Conservation (phyloP, 2,113 vertebrate genomes). For the Chloropsis cyanopogon region DNA sequence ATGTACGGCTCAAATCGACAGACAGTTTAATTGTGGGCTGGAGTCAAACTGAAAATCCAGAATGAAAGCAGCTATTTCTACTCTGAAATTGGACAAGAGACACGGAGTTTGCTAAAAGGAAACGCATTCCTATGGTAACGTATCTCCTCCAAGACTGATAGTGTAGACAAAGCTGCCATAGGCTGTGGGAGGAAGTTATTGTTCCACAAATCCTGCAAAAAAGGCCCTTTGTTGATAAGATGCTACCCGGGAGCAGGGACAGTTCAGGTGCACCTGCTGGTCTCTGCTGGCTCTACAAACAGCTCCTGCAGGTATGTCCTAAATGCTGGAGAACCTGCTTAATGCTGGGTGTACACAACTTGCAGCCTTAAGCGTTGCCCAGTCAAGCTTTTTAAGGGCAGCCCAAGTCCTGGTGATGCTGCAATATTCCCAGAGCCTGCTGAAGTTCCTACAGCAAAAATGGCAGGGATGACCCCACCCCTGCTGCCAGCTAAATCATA, state of each 20-base stretch:
- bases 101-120: background rate
- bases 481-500: background rate
- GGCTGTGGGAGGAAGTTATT: background rate
- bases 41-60: background rate
- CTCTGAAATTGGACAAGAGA: background rate
- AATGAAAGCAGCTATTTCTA: background rate
- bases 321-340: background rate
- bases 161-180: background rate
- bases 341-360: too few species aligned
- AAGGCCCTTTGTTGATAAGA: background rate
- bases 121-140: background rate
- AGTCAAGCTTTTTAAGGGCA: background rate
- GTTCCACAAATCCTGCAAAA: background rate
- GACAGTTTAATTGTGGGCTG: background rate
- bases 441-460: background rate
- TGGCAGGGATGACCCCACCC: background rate
- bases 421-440: background rate
- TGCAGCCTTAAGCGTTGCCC: background rate
- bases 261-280: background rate
- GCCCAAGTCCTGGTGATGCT: background rate
- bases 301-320: background rate
- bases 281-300: background rate
- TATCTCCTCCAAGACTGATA: background rate
- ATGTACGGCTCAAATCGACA: background rate
- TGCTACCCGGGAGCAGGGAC: background rate